Conservation (phyloP, 2,888 invertebrate species). For the Phasia obesa region DNA sequence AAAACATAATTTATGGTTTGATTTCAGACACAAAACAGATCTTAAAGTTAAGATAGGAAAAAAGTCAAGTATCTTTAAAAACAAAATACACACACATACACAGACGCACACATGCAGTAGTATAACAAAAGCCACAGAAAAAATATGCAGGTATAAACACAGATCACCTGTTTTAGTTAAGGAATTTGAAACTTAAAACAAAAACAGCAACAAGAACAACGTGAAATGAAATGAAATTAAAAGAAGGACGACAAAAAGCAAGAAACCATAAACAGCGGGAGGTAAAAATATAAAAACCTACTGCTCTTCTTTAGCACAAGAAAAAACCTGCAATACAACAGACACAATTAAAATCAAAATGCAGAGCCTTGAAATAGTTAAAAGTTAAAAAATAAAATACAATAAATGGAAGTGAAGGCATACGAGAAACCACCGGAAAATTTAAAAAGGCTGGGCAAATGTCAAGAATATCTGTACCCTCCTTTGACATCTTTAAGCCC, state of each 20-base stretch:
- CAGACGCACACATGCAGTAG: too few species aligned
- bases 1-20: slow-evolving; percentile 64
- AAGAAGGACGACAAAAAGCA: slow-evolving; percentile 40
- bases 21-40: slow-evolving; percentile 65
- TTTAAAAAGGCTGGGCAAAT: too few species aligned
- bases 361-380: slow-evolving; percentile 12
- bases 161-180: slow-evolving; percentile 67
- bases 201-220: slow-evolving; percentile 35
- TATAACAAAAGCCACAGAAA: too few species aligned
- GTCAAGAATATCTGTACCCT: too few species aligned
- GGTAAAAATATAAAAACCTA: slow-evolving; percentile 27
- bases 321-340: neutral
- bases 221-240: slow-evolving; percentile 40
- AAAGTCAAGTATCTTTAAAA: too few species aligned
- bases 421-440: too few species aligned
- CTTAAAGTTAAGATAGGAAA: slow-evolving; percentile 36
- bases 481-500: too few species aligned
- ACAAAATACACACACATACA: too few species aligned
- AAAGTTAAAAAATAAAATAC: neutral
- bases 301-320: neutral
- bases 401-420: neutral
- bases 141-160: slow-evolving; percentile 43
- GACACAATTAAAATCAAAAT: neutral
- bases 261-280: slow-evolving; percentile 49
- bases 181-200: slow-evolving; percentile 41